Conservation (phyloP, 2,888 invertebrate genomes). For the Nasonia oneida region DNA sequence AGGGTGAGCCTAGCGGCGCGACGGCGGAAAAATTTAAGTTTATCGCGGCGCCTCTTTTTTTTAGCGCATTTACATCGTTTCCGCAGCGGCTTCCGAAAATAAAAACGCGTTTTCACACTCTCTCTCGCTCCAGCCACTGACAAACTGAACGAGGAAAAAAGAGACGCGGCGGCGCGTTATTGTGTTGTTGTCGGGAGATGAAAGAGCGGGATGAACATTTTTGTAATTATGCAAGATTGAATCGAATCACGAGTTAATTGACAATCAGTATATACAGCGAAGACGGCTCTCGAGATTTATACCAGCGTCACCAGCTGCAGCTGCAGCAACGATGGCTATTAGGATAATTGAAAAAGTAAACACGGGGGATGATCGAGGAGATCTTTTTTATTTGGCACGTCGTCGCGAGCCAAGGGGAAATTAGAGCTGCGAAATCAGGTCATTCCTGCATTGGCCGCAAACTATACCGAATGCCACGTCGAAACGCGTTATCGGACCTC, state of each 20-base stretch:
- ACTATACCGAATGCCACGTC: neutral
- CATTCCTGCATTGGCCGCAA: neutral
- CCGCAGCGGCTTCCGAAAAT: constrained; percentile 4
- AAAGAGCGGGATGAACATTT: neutral
- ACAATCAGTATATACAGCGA: neutral
- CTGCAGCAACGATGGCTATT: neutral
- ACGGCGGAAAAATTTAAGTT: constrained; percentile 50
- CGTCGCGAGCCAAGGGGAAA: neutral
- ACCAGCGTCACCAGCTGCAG: neutral
- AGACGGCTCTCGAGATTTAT: neutral
- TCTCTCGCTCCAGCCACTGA: neutral
- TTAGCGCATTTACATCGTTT: constrained; percentile 35
- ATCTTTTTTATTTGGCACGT: neutral
- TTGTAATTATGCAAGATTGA: neutral
- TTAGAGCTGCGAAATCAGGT: neutral
- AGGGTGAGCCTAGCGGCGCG: neutral
- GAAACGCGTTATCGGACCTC: too few relatives aligned
- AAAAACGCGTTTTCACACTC: constrained; percentile 12
- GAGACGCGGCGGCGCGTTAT: neutral
- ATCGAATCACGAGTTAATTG: neutral
- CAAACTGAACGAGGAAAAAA: neutral
- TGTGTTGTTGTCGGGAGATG: neutral
- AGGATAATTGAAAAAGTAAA: constrained; percentile 6
- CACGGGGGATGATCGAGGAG: neutral
- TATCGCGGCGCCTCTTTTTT: constrained; percentile 32